Percentiles rank a stretch among this genome's conserved stretches.
Evolutionary conservation across 2,888 invertebrate species (phyloP).

Genomic region (Tupiocoris notatus): DNA sequence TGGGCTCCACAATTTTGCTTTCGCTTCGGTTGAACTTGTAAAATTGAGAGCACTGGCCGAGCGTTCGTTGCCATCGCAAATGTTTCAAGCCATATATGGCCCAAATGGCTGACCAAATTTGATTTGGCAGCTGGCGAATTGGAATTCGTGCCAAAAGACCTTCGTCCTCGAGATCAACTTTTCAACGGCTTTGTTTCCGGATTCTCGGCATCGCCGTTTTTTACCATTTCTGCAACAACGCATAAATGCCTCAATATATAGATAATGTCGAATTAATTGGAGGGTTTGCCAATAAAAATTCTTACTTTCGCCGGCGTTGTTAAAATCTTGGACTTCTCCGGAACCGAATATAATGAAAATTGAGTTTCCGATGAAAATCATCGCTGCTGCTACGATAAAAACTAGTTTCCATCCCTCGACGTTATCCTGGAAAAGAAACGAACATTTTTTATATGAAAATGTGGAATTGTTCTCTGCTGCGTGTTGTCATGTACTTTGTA

Average conservation of each 20-base stretch:
- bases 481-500: too few species aligned
- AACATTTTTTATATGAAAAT: background rate
- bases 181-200: background rate
- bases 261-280: too few species aligned
- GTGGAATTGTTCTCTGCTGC: too few species aligned
- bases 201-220: background rate
- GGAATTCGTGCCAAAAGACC: background rate
- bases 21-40: too few species aligned
- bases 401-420: constrained; percentile 44
- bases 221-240: background rate
- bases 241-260: too few species aligned
- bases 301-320: constrained; percentile 35
- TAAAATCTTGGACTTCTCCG: constrained; percentile 44
- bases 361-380: constrained; percentile 46
- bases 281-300: background rate
- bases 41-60: too few species aligned
- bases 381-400: constrained; percentile 42
- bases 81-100: too few species aligned
- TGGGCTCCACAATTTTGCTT: too few species aligned
- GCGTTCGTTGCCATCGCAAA: too few species aligned
- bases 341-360: constrained; percentile 44
- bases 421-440: constrained; percentile 31
- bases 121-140: background rate
- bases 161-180: background rate
- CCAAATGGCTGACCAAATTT: too few species aligned